phyloP scores from a whole-genome alignment of 2,797 vertebrate species.

The Bufotes viridis region DNA sequence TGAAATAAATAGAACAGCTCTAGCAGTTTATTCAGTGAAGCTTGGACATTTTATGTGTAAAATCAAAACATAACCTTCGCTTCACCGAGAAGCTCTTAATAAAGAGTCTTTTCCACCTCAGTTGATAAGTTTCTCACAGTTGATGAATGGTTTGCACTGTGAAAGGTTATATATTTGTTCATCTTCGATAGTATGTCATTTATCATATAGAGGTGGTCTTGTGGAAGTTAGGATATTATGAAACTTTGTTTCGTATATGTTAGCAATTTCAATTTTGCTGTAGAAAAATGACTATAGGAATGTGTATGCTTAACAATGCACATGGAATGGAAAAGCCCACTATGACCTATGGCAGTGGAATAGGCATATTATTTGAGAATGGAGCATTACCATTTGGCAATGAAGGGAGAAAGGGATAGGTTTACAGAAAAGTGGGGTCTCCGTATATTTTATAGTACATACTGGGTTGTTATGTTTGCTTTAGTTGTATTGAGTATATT shows the following conservation, averaged over 20 bases:
- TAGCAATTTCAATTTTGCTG: constrained; percentile 5
- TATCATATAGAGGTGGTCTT: constrained; percentile 46
- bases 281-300: not conserved
- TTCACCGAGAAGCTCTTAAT: constrained; percentile 38
- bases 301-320: not conserved
- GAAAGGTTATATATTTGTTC: constrained; percentile 60
- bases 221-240: constrained; percentile 14
- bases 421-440: not conserved
- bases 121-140: constrained; percentile 53
- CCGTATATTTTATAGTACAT: not conserved
- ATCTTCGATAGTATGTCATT: constrained; percentile 52
- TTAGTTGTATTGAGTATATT: not conserved
- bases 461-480: not conserved
- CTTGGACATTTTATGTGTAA: constrained; percentile 43
- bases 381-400: not conserved
- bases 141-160: constrained; percentile 52
- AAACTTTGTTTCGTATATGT: constrained; percentile 16
- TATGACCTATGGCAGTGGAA: not conserved
- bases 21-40: constrained; percentile 32
- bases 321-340: not conserved
- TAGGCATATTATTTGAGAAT: not conserved
- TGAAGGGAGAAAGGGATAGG: not conserved
- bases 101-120: constrained; percentile 51
- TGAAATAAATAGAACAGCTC: constrained; percentile 34
- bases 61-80: constrained; percentile 55